These are phyloP conservation scores for Lymantria dispar DNA, from an alignment of 2,888 invertebrate species.

Conservation along the genomic window DNA sequence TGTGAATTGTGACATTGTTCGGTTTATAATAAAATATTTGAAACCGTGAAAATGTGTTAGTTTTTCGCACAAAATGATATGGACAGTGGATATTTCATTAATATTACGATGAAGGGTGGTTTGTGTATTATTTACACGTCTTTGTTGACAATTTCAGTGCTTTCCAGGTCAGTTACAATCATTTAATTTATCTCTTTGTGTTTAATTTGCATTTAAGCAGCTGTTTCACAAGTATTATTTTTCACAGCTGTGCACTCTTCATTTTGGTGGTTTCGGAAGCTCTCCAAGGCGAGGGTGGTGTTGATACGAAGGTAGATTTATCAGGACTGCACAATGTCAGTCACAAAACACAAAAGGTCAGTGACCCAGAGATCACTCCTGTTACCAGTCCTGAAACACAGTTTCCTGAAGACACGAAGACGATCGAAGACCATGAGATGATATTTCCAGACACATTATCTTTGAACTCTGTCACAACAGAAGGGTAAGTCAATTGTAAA, in stretches of 20 bases:
- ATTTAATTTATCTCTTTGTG: background rate
- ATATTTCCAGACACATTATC: conserved; percentile 76
- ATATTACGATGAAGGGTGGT: conserved; percentile 84
- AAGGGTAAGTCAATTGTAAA: conserved; percentile 72
- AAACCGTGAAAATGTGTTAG: conserved; percentile 62
- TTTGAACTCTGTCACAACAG: conserved; percentile 80
- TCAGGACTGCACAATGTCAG: conserved; percentile 74
- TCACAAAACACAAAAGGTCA: conserved; percentile 42
- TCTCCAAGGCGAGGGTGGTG: conserved; percentile 59
- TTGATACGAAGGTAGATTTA: conserved; percentile 54
- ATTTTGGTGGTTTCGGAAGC: conserved; percentile 83
- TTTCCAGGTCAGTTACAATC: conserved; percentile 75
- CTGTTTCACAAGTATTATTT: conserved; percentile 16
- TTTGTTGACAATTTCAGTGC: conserved; percentile 82
- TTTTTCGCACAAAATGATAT: conserved; percentile 77
- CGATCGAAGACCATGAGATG: conserved; percentile 59
- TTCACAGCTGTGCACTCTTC: conserved; percentile 81
- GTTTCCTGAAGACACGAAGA: conserved; percentile 22
- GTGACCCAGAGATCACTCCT: conserved; percentile 32
- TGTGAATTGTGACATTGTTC: conserved; percentile 35
- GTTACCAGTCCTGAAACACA: conserved; percentile 15
- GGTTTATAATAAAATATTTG: conserved; percentile 33
- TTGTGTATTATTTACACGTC: conserved; percentile 83
- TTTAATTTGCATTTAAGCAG: background rate
- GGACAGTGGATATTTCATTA: conserved; percentile 71